Evolutionary conservation across 2,888 invertebrate species (phyloP), one percentile per base, ranked within the genome.

Genomic region (Idaea straminata): DNA sequence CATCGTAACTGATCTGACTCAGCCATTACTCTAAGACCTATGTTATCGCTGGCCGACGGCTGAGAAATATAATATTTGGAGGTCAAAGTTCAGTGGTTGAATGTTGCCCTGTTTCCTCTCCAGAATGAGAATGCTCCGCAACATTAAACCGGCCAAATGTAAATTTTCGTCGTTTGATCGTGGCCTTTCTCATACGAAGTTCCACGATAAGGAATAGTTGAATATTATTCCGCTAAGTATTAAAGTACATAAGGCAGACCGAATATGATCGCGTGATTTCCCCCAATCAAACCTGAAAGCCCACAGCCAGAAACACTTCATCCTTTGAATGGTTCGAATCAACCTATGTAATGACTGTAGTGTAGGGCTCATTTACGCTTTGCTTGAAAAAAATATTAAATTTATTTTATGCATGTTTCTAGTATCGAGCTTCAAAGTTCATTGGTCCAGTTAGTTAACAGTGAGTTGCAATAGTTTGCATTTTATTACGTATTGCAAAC

Each of bases 61-160:
- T 68, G 68, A 66, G 71, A 71, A 69, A 70, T 70, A 66, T 74
- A 66, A 77, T 72, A 79, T 79, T 79, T 66, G 69, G 71, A 77
- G 87, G 73, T 81, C 88, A 78, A 69, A 73, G 73, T 77, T 75
- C 61, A 66, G 74, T 87, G 89, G 91, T 78, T 70, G 76, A 64
- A 69, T 67, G 77, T 78, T 77, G 77, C 80, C 79, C 83, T 80
- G 86, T 85, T 88, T 88, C 88, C 90, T 87, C 80, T 78, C 79
- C 79, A 83, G 83, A 91, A 91, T 87, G 90, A 91, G 89, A 91
- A 91, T 90, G 89, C 88, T 81, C 81, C 87, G 87, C 87, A 88
- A 91, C 90, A 91, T 92, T 92, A 91, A 88, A 87, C 90, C 85
- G 77, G 82, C 84, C 86, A 85, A 85, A 91, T 91, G 90, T 91